These are phyloP conservation scores for Leucophenga maculata DNA, from an alignment of 2,888 invertebrate genomes.

Conservation along the genomic window DNA sequence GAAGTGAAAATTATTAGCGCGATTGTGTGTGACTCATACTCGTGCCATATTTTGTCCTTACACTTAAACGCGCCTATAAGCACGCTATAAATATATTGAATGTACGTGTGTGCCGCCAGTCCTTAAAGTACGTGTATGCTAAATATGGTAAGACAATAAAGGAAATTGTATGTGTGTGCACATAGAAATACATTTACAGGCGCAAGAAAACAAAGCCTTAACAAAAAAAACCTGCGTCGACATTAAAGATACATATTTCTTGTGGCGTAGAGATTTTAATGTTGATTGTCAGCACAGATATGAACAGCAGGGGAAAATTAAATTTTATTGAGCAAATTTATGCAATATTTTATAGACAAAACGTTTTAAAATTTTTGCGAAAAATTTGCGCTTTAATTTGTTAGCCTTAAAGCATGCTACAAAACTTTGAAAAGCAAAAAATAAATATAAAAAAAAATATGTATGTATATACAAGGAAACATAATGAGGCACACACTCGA, in stretches of 20 bases:
- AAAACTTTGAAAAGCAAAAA: neutral
- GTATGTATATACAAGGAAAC: neutral
- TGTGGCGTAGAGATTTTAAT: neutral
- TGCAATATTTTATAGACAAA: neutral
- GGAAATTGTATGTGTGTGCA: slow-evolving; percentile 1
- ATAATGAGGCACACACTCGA: slow-evolving; percentile 1
- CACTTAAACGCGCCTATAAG: neutral
- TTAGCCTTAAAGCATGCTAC: neutral
- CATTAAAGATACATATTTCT: neutral
- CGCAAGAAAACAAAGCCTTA: neutral
- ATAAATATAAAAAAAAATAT: too few relatives aligned
- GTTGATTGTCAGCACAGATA: neutral
- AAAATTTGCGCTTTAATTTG: too few relatives aligned
- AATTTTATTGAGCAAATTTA: neutral
- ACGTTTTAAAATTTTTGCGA: too few relatives aligned
- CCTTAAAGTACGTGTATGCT: slow-evolving; percentile 11
- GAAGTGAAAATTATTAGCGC: slow-evolving; percentile 20
- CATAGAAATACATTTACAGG: neutral
- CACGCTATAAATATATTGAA: slow-evolving; percentile 1
- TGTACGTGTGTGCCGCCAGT: neutral
- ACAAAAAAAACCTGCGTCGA: neutral
- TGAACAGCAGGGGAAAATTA: too few relatives aligned
- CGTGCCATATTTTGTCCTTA: neutral
- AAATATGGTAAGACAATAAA: slow-evolving; percentile 19
- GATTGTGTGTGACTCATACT: slow-evolving; percentile 9